Base-by-base conservation (phyloP, 2,888 invertebrate genomes). In the Eilema griseolum region DNA sequence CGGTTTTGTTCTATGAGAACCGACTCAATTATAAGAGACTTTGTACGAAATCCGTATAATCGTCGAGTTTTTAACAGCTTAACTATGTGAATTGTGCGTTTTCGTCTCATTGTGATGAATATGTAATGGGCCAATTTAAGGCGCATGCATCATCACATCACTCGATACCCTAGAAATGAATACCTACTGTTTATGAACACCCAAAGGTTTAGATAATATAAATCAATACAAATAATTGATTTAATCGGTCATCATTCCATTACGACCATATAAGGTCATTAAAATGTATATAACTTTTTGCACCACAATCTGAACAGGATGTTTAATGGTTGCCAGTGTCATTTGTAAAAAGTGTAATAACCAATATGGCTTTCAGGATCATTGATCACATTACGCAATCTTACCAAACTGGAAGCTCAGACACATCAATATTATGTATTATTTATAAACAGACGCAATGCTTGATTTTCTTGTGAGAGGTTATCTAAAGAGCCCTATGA, bases 321-420 rank as follows among this genome's bases (percentile, higher is more conserved):
- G 86, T 89, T 86, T 91, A 92, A 93, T 93, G 91, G 92, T 92
- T 93, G 90, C 86, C 84, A 87, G 86, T 90, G 86, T 82, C 67
- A 75, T 83, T 87, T 73, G 73, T 74, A 84, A 37, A 33, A 33
- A 33, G 31, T 28, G 28, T 33, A 33, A 89, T 92, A 91, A 90
- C 72, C 82, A 91, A 88, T 79, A 89, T 87, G 90, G 88, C 88
- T 72, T 86, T 83, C 90, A 86, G 90, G 90, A 93, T 91, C 93
- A 93, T 92, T 94, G 94, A 93, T 93, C 92, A 92, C 91, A 94
- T 94, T 93, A 92, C 92, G 90, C 92, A 92, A 94, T 93, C 93
- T 88, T 89, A 91, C 93, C 89, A 87, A 92, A 94, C 95, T 92
- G 94, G 93, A 91, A 92, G 86, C 86, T 84, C 81, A 83, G 86